Evolutionary conservation across 2,888 invertebrate genomes (phyloP).

Genomic region (Pterobdella sp.): DNA sequence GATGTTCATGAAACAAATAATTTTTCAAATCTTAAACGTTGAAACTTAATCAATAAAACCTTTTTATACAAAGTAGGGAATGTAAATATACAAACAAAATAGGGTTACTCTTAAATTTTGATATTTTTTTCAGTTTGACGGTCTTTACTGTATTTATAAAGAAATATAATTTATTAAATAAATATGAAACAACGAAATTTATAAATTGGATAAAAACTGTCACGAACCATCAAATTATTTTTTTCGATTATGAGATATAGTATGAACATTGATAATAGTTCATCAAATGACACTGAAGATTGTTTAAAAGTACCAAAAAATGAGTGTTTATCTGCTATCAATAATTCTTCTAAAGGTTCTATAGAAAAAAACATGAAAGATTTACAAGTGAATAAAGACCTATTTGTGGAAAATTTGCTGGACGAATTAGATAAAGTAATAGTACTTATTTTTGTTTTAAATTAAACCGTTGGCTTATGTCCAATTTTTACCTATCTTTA

Average conservation of each 20-base stretch:
- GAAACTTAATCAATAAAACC: background rate
- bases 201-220: background rate
- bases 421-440: slow-evolving; percentile 22
- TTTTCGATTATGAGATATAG: slow-evolving; percentile 4
- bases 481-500: no score
- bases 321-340: background rate
- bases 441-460: no score
- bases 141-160: no score
- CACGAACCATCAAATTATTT: background rate
- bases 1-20: no score
- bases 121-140: no score
- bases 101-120: no score
- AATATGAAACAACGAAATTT: background rate
- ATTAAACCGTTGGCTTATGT: no score
- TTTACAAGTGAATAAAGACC: background rate
- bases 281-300: background rate
- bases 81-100: background rate
- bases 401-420: slow-evolving; percentile 21
- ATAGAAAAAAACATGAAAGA: background rate
- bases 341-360: background rate
- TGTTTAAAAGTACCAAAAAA: background rate
- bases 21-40: no score
- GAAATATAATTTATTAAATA: no score
- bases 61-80: background rate
- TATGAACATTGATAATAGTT: background rate